Base-by-base conservation (phyloP, 92 coral and sea anemone genomes). In the Parazoanthus swiftii region DNA sequence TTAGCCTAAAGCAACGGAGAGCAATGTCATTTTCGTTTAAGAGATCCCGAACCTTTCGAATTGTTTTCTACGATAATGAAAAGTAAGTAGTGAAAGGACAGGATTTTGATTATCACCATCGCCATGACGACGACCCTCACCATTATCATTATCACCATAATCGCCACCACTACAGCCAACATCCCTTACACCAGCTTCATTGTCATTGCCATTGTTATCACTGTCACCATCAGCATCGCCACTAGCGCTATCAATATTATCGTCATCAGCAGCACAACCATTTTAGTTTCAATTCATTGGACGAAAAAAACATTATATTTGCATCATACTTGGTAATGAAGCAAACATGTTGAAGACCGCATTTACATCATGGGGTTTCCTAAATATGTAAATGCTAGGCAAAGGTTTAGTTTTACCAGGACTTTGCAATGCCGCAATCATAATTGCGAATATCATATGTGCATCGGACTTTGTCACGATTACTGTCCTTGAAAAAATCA, bases 281-380 rank as follows among this genome's bases (percentile, higher is more conserved):
- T 46, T 9, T 5, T 46, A 6, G 51, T 46, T 46, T 6, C 8
- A 8, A 9, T 46, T 25, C 36, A 71, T 5, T 71, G 76, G 76
- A 71, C 76, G 76, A 71, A 71, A 71, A 71, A 71, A 76, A 76
- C 80, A 76, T 76, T 8, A 18, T 76, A 76, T 76, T 76, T 76
- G 80, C 80, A 76, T 76, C 80, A 76, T 56, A 76, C 39, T 76
- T 76, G 80, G 80, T 76, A 16, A 76, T 76, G 80, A 76, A 76
- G 80, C 80, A 76, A 76, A 15, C 50, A 76, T 76, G 80, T 56
- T 42, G 80, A 76, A 35, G 80, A 23, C 80, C 80, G 33, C 80
- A 36, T 76, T 76, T 76, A 76, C 80, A 76, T 4, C 80, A 8
- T 76, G 42, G 42, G 4, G 80, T 76, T 76, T 76, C 58, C 80